Conservation (phyloP, 2,797 vertebrate genomes). For the Rousettus madagascariensis region DNA sequence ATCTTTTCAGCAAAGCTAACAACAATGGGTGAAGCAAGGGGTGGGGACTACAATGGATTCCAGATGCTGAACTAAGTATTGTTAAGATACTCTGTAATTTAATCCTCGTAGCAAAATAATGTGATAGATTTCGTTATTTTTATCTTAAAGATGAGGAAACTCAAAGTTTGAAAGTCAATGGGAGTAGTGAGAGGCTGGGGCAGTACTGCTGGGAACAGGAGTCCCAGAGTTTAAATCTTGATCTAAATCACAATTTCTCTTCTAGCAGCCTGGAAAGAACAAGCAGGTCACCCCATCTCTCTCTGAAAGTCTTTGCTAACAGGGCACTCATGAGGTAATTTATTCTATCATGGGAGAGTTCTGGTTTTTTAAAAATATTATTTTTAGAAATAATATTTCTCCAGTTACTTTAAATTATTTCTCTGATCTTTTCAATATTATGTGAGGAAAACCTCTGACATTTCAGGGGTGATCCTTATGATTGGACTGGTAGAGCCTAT, state of each 20-base stretch:
- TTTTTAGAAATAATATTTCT: neutral
- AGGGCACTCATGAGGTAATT: neutral
- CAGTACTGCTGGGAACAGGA: neutral
- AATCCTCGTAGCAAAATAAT: neutral
- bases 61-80: neutral
- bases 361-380: neutral
- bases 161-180: neutral
- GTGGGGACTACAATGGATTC: neutral
- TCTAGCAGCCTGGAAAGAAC: neutral
- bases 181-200: neutral
- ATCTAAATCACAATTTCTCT: neutral
- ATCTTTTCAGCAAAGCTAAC: conserved; percentile 1
- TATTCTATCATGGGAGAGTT: neutral
- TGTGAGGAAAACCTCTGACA: neutral
- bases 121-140: neutral
- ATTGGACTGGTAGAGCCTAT: neutral
- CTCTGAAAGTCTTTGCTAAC: neutral
- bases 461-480: neutral
- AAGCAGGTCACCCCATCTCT: neutral
- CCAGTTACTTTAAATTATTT: neutral
- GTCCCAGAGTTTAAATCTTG: neutral
- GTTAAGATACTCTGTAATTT: neutral
- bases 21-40: neutral
- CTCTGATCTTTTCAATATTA: neutral
- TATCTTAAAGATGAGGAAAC: neutral